These are phyloP conservation scores for Lagopus muta DNA, from an alignment of 2,113 vertebrate genomes.

Conservation along the genomic window DNA sequence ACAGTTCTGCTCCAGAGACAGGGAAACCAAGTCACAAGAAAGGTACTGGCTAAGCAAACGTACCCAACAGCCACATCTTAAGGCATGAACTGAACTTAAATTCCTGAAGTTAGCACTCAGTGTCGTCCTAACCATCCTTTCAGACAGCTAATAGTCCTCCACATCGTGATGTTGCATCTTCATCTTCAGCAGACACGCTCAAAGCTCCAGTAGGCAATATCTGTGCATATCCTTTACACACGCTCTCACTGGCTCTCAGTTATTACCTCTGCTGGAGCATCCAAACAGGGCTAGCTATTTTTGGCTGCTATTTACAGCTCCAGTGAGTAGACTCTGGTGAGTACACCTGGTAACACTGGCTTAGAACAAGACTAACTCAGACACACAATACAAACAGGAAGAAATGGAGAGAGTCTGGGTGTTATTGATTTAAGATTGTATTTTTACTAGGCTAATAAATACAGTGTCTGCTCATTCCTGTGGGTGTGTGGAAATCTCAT, in stretches of 20 bases:
- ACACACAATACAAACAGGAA: conserved; percentile 57
- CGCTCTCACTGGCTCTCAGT: background rate
- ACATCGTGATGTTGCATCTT: background rate
- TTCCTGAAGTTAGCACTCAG: background rate
- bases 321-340: conserved; percentile 25
- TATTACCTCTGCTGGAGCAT: conserved; percentile 10
- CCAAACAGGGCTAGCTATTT: background rate
- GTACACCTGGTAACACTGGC: conserved; percentile 19
- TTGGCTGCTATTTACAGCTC: conserved; percentile 30
- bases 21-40: background rate
- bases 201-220: background rate
- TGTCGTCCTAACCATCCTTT: background rate
- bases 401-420: conserved; percentile 14
- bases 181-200: background rate
- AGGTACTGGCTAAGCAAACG: background rate
- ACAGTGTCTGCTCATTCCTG: conserved; percentile 49
- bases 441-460: conserved; percentile 64
- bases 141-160: background rate
- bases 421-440: conserved; percentile 50
- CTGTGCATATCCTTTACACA: background rate
- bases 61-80: background rate
- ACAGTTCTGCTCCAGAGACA: background rate
- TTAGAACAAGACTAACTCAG: conserved; percentile 40
- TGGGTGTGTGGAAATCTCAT: conserved; percentile 58
- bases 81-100: background rate